Evolutionary conservation across 2,797 vertebrate genomes (phyloP), one percentile per base, ranked within the genome.

Genomic region (Ctenopoma kingsleyae): DNA sequence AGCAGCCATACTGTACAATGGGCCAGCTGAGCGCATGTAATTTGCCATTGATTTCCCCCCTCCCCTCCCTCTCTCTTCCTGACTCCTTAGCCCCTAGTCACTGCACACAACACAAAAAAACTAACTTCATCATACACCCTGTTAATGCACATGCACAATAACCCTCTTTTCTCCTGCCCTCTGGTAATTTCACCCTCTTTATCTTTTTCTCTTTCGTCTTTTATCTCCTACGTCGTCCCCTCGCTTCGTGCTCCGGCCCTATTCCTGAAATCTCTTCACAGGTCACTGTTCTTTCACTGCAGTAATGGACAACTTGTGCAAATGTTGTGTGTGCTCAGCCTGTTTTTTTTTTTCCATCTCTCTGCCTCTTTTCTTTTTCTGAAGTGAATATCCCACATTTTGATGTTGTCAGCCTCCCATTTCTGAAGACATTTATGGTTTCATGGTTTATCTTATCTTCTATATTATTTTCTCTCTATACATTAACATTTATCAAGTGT

Each of bases 71-170:
- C 83, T 68, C 82, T 76, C 78, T 61, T 84, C 91, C 90, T 86
- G 92, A 94, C 95, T 96, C 95, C 93, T 93, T 96, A 94, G 95
- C 95, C 95, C 91, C 95, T 91, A 95, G 96, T 95, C 96, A 97
- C 93, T 94, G 93, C 92, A 90, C 84, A 83, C 87, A 94, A 44
- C 87, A 91, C 89, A 87, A 84, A 89, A 23, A 91, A 94, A 92
- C 94, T 91, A 96, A 91, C 94, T 96, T 95, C 95, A 94, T 97
- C 95, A 94, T 93, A 94, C 89, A 94, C 86, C 80, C 86, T 77
- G 87, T 93, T 94, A 95, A 95, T 96, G 96, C 95, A 96, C 93
- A 95, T 89, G 93, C 95, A 95, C 95, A 93, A 95, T 93, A 88
- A 87, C 54, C 81, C 92, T 92, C 92, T 88, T 95, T 92, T 92